Base-by-base conservation (phyloP, 2,888 invertebrate genomes). In the Fragum whitleyi region DNA sequence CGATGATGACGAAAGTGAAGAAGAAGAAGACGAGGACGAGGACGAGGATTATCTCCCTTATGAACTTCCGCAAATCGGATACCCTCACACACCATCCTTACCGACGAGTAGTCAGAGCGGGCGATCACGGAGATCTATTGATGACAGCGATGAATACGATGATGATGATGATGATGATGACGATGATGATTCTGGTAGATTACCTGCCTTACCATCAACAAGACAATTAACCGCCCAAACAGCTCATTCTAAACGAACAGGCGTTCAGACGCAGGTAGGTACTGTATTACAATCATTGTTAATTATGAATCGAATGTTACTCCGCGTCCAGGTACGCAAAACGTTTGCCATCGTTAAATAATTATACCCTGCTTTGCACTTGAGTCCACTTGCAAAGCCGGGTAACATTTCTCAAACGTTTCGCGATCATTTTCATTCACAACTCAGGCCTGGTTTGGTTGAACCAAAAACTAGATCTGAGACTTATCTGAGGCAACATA, bases 71-170 rank as follows among this genome's bases (percentile, higher is more conserved):
- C 72, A 80, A 32, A 83, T 83, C 36, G 83, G 83, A 29, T 78
- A 76, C 32, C 78, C 80, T 14, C 19, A 80, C n/a, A 83, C 80
- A 1, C 83, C 83, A 1, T 83, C 83, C 1, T 70, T 78, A 16
- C 83, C 83, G n/a, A 73, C 80, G 9, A 83, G 83, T 47, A 80
- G 80, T 65, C 75, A 76, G 61, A 80, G 83, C 32, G 74, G 74
- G 55, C 75, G 83, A 68, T 80, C 83, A 9, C 29, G 65, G 11
- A 69, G 75, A 21, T 78, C 78, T 36, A 3, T 72, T 69, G 1
- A 69, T 62, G 53, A 75, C 32, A 19, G 11, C 51, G 53, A 73
- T 67, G 23, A n/a, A 42, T 36, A 72, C 57, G 29, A 65, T 42
- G 65, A 65, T 42, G 65, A 65, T 23, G 65, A 65, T 16, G 39